These are phyloP conservation scores for Phyllostomus discolor DNA, from an alignment of 2,113 vertebrate species.

Conservation along the genomic window DNA sequence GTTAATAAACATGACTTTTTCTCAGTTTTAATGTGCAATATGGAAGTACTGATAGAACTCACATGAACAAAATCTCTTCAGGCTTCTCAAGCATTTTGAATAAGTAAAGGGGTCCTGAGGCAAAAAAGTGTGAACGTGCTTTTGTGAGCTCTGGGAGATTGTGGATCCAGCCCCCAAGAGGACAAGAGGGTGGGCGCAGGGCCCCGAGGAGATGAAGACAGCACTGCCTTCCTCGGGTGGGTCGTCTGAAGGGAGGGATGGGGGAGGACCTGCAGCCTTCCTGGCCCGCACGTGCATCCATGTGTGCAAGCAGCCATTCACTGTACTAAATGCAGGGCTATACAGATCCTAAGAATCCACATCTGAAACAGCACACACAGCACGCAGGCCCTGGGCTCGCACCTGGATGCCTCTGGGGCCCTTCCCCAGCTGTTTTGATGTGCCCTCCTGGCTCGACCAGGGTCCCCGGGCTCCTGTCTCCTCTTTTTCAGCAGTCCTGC, in stretches of 20 bases:
- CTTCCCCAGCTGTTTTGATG: neutral
- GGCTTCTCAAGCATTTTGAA: neutral
- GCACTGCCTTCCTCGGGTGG: accelerated
- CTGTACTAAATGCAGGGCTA: neutral
- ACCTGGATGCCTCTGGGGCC: accelerated
- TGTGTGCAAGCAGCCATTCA: neutral
- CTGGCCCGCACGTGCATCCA: too few species aligned
- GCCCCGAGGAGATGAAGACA: neutral
- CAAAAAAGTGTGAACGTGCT: neutral
- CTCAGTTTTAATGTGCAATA: neutral
- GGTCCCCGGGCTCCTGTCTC: neutral
- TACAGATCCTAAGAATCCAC: too few species aligned
- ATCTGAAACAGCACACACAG: neutral
- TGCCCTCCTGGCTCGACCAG: accelerated
- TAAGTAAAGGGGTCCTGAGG: neutral
- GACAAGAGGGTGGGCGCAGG: neutral
- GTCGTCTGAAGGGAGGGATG: neutral
- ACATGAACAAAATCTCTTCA: neutral
- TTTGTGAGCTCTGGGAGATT: neutral
- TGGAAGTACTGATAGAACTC: neutral
- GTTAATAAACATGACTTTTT: neutral
- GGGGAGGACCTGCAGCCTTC: neutral
- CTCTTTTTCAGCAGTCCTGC: too few species aligned
- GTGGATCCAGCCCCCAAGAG: neutral
- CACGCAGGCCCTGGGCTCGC: neutral